Evolutionary conservation across 2,797 vertebrate genomes (phyloP).

Genomic region (Leptoclinus maculatus): DNA sequence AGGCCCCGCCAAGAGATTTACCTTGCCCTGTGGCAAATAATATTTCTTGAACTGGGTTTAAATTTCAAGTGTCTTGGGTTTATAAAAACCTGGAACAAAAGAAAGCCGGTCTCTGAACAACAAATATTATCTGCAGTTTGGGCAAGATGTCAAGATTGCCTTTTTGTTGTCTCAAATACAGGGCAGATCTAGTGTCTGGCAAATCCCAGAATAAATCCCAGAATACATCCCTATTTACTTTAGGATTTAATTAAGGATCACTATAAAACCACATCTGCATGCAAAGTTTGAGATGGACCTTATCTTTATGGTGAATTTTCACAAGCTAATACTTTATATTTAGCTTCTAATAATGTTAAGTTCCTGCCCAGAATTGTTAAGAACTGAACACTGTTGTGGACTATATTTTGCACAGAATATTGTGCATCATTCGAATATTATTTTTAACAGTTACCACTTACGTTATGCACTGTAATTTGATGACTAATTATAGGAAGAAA

Average conservation of each 20-base stretch:
- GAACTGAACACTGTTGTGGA: conserved; percentile 11
- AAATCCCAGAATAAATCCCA: conserved; percentile 84
- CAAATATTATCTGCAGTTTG: conserved; percentile 88
- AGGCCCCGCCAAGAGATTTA: conserved; percentile 88
- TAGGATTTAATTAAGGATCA: conserved; percentile 60
- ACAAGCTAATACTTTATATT: conserved; percentile 15
- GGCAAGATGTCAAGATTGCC: conserved; percentile 88
- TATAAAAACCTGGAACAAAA: conserved; percentile 88
- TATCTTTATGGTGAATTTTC: conserved; percentile 39
- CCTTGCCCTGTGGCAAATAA: conserved; percentile 89
- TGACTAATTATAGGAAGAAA: conserved; percentile 59
- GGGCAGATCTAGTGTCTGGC: conserved; percentile 76
- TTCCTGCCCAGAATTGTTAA: not conserved
- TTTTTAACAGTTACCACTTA: conserved; percentile 29
- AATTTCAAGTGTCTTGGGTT: conserved; percentile 90
- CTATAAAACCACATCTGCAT: conserved; percentile 67
- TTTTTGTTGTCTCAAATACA: conserved; percentile 87
- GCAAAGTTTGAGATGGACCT: conserved; percentile 41
- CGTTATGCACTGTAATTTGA: conserved; percentile 36
- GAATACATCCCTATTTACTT: conserved; percentile 80
- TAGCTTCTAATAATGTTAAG: not conserved
- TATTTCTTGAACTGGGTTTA: conserved; percentile 90
- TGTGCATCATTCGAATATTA: conserved; percentile 29
- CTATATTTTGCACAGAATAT: not conserved
- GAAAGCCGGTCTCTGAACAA: conserved; percentile 86